Conservation (phyloP, 1,140 invertebrate genomes). For the Meloidogyne floridensis region DNA sequence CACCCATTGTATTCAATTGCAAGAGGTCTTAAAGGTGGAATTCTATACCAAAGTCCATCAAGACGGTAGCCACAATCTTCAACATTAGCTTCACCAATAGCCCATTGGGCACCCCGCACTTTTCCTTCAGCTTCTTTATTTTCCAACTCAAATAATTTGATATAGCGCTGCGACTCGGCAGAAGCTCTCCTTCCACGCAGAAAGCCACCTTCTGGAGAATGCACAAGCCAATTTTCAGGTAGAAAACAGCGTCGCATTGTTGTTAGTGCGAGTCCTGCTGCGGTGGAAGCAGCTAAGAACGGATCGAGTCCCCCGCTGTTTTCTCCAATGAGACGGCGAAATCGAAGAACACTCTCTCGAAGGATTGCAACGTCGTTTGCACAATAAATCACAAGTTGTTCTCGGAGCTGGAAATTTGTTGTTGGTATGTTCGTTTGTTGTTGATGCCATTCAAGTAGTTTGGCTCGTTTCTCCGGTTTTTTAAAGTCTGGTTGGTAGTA, state of each 20-base stretch:
- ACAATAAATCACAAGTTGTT: not conserved
- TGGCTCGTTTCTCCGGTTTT: not conserved
- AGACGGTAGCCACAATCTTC: conserved; percentile 5
- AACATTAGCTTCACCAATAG: conserved; percentile 18
- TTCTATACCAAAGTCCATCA: not conserved
- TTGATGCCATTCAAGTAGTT: not conserved
- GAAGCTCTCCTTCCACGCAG: conserved; percentile 17
- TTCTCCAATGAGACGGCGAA: not conserved
- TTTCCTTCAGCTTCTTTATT: not conserved
- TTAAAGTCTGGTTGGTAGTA: not conserved
- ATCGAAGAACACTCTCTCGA: not conserved
- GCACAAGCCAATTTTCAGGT: not conserved
- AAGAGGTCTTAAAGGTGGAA: not conserved
- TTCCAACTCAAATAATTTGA: conserved; percentile 8
- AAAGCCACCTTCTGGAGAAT: conserved; percentile 19
- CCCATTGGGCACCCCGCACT: conserved; percentile 10
- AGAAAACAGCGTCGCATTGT: conserved; percentile 10
- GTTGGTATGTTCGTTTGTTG: not conserved
- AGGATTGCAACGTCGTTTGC: conserved; percentile 14
- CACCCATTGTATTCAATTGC: conserved; percentile 24
- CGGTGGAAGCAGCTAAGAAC: not conserved
- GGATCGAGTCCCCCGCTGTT: not conserved
- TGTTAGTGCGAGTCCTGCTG: not conserved
- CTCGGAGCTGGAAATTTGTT: not conserved
- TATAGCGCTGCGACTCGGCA: conserved; percentile 15